Evolutionary conservation across 2,797 vertebrate genomes (phyloP), one percentile per base, ranked within the genome.

Genomic region (Spondyliosoma cantharus): DNA sequence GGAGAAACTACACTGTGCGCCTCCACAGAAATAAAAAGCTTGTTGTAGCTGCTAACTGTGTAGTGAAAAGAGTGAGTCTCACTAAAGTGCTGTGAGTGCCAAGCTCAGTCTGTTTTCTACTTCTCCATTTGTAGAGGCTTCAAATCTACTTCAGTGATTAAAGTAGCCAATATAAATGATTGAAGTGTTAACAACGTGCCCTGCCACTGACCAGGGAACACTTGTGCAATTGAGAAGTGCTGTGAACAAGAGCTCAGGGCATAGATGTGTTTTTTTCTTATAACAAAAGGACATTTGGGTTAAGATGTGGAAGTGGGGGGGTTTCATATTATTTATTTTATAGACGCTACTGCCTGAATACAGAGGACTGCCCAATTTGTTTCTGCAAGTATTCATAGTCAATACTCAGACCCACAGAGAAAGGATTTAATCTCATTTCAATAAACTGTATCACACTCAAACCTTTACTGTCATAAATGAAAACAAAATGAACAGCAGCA

Each of bases 21-120:
- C 81, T 80, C 74, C 84, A 84, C 79, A 75, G 49, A 42, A 70
- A 53, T 53, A 70, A 61, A 71, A 59, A 70, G 24, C 46, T n/a
- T 48, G 17, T 67, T 62, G 43, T 71, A 66, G 50, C 53, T 71
- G 64, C 75, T 75, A 43, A 37, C 43, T 81, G 68, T 71, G 65
- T 58, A 57, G n/a, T 45, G 66, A 63, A 57, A 66, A 76, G 22
- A 76, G 59, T 24, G 25, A 61, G 58, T 52, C 37, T 67, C 25
- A 15, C 56, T 49, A 20, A 66, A 74, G 43, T 25, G 0, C 17
- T 74, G 37, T n/a, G 25, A 71, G 56, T 3, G 49, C 57, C 72
- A 78, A 76, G 45, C 24, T 72, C 27, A 65, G 22, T 3, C 13
- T 22, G 59, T 37, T 68, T 58, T 53, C 13, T 52, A 4, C 24